A percentile compares a stretch with the other conserved stretches of the same genome.
phyloP scores from a whole-genome alignment of 2,113 vertebrate species.

The Leptobrachium leishanense region DNA sequence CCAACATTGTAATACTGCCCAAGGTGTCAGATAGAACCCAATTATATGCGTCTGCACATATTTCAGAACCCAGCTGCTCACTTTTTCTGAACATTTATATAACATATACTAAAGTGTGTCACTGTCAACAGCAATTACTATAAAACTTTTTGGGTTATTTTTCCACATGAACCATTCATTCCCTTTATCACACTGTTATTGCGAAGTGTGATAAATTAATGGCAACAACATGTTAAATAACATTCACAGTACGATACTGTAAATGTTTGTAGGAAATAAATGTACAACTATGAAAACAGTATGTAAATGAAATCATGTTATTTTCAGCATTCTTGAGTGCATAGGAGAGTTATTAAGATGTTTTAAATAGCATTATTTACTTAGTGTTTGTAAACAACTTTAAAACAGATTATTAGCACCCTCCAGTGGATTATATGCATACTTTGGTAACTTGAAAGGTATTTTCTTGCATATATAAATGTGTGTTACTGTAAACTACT shows the following conservation, averaged over 20 bases:
- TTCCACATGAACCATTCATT: background rate
- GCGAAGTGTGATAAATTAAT: background rate
- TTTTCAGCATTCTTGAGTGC: background rate
- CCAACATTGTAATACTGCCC: too few relatives aligned
- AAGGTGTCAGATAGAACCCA: too few relatives aligned
- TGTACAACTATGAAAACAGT: background rate
- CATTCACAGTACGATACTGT: background rate
- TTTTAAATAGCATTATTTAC: background rate
- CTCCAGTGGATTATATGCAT: slow-evolving; percentile 12
- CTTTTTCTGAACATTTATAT: too few relatives aligned
- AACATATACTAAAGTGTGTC: too few relatives aligned
- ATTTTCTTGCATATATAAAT: too few relatives aligned
- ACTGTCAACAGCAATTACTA: too few relatives aligned
- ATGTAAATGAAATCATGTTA: background rate
- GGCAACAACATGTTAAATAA: background rate
- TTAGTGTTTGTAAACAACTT: background rate
- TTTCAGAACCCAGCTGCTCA: too few relatives aligned
- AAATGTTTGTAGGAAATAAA: background rate
- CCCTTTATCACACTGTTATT: background rate
- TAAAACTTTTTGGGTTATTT: too few relatives aligned
- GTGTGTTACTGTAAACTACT: too few relatives aligned
- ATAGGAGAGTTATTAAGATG: background rate
- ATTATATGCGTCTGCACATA: too few relatives aligned
- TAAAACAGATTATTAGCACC: slow-evolving; percentile 22
- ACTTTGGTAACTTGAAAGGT: too few relatives aligned